A percentile compares a stretch with the other conserved stretches of the same genome.
Conservation (phyloP, 2,888 invertebrate genomes). For the Eudasyphora cyanicolor region DNA sequence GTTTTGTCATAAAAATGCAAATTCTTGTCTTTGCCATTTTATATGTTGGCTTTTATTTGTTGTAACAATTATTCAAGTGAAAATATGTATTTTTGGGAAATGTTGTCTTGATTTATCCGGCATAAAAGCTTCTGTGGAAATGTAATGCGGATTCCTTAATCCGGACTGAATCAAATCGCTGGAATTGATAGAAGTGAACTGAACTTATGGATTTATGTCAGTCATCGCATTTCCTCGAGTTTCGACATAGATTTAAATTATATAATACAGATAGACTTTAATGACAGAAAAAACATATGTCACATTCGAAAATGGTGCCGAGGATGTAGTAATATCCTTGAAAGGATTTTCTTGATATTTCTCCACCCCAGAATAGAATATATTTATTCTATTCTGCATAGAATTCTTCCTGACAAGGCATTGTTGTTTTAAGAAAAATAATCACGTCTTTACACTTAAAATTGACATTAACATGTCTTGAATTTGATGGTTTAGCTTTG, state of each 20-base stretch:
- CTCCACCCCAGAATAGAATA: background rate
- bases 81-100: background rate
- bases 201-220: background rate
- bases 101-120: background rate
- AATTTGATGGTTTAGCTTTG: slow-evolving; percentile 26
- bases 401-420: background rate
- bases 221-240: background rate
- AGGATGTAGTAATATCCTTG: background rate
- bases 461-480: slow-evolving; percentile 62
- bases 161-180: no score
- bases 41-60: background rate
- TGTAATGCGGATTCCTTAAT: background rate
- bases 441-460: slow-evolving; percentile 61
- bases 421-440: slow-evolving; percentile 48
- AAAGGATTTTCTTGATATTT: background rate
- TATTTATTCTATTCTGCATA: background rate
- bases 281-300: background rate
- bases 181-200: no score
- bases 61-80: background rate
- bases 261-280: background rate
- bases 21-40: background rate
- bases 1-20: background rate
- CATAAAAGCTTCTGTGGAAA: background rate
- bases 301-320: background rate
- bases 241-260: slow-evolving; percentile 4